Base-by-base conservation (phyloP, 2,797 vertebrate species). In the Sebastes minor region DNA sequence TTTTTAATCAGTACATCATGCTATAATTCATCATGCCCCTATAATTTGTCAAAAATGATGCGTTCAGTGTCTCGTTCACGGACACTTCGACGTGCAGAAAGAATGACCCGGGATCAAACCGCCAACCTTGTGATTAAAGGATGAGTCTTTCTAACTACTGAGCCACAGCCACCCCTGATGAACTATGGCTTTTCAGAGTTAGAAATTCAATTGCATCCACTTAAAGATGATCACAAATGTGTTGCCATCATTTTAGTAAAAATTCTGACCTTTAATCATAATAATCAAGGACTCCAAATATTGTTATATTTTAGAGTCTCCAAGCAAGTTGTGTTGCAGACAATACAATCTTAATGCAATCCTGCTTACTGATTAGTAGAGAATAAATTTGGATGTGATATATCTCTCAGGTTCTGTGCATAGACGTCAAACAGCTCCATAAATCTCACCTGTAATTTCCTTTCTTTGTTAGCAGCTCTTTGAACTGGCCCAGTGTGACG, bases 381-480 rank as follows among this genome's bases (percentile, higher is more conserved):
- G 25, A 30, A 8, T 13, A 6, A 0, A 9, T 16, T 13, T 9
- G 4, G 2, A 1, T 7, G 32, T n/a, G 5, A 18, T 3, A 13
- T 3, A 10, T n/a, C 10, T 69, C 18, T 49, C 20, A 16, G 14
- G 35, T 13, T 38, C 18, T 22, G 4, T 16, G 11, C 13, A 9
- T 0, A 10, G 8, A 30, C 22, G 12, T 27, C 22, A 25, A 62
- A 61, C 1, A 7, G 30, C 4, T 10, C 25, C 5, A 2, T 6
- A 14, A 32, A 4, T 20, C 88, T 92, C 84, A 99, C 99, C 98
- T 97, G 95, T 99, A 99, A 87, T 97, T 98, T 92, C 99, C 99
- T 95, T 98, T 99, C 97, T 99, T 99, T 76, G 99, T 99, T 33
- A 99, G 97, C 91, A 99, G 96, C 94, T 99, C 98, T 94, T 99